These are phyloP conservation scores for Furnarius figulus DNA, from an alignment of 2,113 vertebrate genomes.

Conservation along the genomic window DNA sequence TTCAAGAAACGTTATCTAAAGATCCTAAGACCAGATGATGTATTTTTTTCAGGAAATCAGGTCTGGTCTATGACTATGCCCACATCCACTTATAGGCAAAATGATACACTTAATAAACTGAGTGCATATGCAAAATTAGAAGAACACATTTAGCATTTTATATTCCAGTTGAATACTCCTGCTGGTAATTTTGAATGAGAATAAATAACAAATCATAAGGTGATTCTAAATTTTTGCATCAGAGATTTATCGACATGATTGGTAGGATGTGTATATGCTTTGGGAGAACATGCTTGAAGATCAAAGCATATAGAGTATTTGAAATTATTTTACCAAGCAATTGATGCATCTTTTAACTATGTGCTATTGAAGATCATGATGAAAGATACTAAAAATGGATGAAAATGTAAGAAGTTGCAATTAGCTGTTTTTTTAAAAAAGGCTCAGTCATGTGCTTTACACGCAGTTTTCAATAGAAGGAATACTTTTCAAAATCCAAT, in stretches of 20 bases:
- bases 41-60: background rate
- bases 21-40: background rate
- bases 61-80: background rate
- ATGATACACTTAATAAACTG: background rate
- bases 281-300: background rate
- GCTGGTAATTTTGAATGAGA: background rate
- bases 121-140: background rate
- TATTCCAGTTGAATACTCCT: background rate
- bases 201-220: background rate
- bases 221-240: background rate
- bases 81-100: background rate
- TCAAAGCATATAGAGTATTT: background rate
- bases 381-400: background rate
- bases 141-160: background rate
- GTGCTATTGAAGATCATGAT: background rate
- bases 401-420: background rate
- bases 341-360: background rate
- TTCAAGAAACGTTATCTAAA: background rate
- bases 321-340: background rate
- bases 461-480: background rate
- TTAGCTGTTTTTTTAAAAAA: constrained; percentile 2
- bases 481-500: background rate
- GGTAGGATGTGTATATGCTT: background rate
- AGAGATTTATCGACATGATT: background rate
- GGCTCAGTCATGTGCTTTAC: background rate